Evolutionary conservation across 2,797 vertebrate genomes (phyloP), one percentile per base, ranked within the genome.

Genomic region (Hybognathus amarus): DNA sequence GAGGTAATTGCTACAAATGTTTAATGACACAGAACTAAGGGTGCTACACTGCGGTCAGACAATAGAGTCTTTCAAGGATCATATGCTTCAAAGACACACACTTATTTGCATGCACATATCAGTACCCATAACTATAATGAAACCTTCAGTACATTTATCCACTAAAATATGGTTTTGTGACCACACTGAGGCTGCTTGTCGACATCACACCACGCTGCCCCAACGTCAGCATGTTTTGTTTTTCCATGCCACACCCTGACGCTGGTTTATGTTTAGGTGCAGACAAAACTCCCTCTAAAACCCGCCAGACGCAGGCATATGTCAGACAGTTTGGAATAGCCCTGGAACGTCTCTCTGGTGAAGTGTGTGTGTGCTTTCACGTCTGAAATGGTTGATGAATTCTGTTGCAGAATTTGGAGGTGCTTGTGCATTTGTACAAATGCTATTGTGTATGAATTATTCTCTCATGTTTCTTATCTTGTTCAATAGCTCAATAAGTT

Each of bases 171-270:
- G 18, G 36, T 61, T 47, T 70, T 80, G 82, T 83, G 74, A 86
- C 82, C 83, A 71, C 87, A 67, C 67, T 47, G 73, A 87, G 85
- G 78, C 64, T 27, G 45, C 42, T 42, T 75, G 76, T 82, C 84
- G 61, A 93, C 93, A 93, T 95, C 94, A 95, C 87, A 88, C 68
- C 85, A 89, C 80, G 17, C 87, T 83, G 83, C 84, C 89, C 88
- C 91, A 59, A 93, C 93, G 94, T 94, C 93, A 94, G 88, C 80
- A 73, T 90, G 90, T 94, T 93, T 93, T 93, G 93, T 94, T 94
- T 94, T 95, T 94, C 93, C 93, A 91, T 91, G 92, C 90, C 93
- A 93, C 94, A 91, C 94, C 94, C 94, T 93, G 93, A 94, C 93
- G 91, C 89, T 90, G 87, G 33, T 81, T 90, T 94, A 94, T 92